These are phyloP conservation scores for Sebastes baramenuke DNA, from an alignment of 2,797 vertebrate genomes.

Conservation along the genomic window DNA sequence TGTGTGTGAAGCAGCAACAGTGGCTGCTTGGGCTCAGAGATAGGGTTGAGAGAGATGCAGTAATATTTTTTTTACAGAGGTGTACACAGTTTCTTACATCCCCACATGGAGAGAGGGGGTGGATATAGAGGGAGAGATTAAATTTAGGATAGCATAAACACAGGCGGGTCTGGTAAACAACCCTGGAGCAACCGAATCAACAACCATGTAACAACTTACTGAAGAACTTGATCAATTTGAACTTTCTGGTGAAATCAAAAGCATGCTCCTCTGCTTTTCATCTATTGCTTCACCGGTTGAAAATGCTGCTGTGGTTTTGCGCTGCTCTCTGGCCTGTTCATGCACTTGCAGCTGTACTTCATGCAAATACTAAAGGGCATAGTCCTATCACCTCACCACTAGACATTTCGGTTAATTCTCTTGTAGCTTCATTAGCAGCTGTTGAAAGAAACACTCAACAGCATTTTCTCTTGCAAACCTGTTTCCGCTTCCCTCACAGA, in stretches of 20 bases:
- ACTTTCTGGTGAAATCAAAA: background rate
- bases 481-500: background rate
- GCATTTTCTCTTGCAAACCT: background rate
- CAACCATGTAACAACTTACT: background rate
- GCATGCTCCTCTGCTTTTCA: background rate
- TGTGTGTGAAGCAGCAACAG: background rate
- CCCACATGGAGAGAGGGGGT: background rate
- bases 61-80: conserved; percentile 31
- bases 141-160: conserved; percentile 43
- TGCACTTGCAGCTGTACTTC: too few relatives aligned
- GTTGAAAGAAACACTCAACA: background rate
- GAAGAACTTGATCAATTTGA: background rate
- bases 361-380: background rate
- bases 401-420: background rate
- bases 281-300: background rate
- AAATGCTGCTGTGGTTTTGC: background rate
- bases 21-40: conserved; percentile 34
- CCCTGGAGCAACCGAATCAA: conserved; percentile 6
- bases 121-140: conserved; percentile 16
- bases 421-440: background rate
- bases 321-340: background rate
- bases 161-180: conserved; percentile 41
- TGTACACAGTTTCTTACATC: conserved; percentile 14
- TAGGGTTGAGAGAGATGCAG: conserved; percentile 33
- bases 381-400: background rate